phyloP scores from a whole-genome alignment of 2,797 vertebrate species.

The Phalanger gymnotis region DNA sequence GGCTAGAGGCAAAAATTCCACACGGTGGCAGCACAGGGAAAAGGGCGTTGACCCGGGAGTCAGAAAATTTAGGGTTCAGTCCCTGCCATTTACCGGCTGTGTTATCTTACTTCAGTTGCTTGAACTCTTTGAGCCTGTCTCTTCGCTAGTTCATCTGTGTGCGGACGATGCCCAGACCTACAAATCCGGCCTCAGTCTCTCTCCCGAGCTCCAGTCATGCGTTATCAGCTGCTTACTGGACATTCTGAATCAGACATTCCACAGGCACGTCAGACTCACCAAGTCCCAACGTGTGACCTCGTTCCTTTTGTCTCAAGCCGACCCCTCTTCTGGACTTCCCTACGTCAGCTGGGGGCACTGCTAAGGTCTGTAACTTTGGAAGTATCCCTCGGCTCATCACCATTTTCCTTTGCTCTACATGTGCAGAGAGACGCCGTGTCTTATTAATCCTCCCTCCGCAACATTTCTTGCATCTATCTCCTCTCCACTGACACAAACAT shows the following conservation, averaged over 20 bases:
- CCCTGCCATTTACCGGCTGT: background rate
- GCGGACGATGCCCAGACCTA: background rate
- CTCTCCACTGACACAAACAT: background rate
- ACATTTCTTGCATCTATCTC: background rate
- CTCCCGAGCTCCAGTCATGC: background rate
- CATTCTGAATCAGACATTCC: background rate
- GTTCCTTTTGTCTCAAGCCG: background rate
- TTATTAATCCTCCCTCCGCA: background rate
- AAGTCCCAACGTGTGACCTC: background rate
- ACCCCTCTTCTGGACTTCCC: background rate
- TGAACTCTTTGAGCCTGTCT: background rate
- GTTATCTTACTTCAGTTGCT: background rate
- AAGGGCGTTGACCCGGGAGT: background rate
- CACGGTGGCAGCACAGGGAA: background rate
- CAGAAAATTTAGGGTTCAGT: background rate
- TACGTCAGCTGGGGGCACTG: background rate
- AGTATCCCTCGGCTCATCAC: background rate
- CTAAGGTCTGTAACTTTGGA: background rate
- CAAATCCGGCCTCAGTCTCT: background rate
- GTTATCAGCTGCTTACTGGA: background rate
- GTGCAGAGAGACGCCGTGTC: background rate
- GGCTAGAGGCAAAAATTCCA: conserved; percentile 26
- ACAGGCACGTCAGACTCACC: background rate
- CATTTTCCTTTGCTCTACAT: background rate
- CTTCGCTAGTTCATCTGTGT: background rate